Evolutionary conservation across 1,140 invertebrate species (phyloP).

Genomic region (Trissolcus basalis): DNA sequence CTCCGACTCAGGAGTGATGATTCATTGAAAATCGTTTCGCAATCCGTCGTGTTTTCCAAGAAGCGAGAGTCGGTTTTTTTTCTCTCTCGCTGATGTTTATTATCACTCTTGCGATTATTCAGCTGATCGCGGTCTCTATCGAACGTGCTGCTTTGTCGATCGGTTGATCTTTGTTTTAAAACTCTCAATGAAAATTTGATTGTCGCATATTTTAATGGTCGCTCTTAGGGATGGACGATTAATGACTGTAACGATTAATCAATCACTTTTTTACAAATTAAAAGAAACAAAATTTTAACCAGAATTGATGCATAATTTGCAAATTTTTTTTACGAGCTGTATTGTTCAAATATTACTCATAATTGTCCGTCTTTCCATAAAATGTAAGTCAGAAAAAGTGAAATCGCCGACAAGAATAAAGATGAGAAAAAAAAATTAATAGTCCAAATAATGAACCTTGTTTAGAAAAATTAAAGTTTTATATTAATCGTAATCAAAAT

Average conservation of each 20-base stretch:
- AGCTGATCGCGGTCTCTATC: slow-evolving; percentile 25
- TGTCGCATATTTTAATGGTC: background rate
- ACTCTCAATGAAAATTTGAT: slow-evolving; percentile 2
- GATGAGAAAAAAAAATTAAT: too few species aligned
- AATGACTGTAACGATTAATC: background rate
- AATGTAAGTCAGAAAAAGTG: too few species aligned
- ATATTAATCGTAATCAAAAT: too few species aligned
- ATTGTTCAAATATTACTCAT: too few species aligned
- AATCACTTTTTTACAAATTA: background rate
- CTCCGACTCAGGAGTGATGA: too few species aligned
- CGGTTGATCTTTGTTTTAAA: background rate
- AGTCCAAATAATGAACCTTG: too few species aligned
- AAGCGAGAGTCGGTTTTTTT: slow-evolving; percentile 32
- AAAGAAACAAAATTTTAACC: too few species aligned
- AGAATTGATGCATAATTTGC: too few species aligned
- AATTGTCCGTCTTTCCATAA: too few species aligned
- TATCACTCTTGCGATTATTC: slow-evolving; percentile 46
- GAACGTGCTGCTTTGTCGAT: background rate
- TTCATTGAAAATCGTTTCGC: slow-evolving; percentile 57
- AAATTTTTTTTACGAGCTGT: background rate
- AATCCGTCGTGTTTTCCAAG: slow-evolving; percentile 50
- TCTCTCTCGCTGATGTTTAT: slow-evolving; percentile 31
- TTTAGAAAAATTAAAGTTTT: too few species aligned
- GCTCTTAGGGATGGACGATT: background rate
- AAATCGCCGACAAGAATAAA: too few species aligned